Conservation (phyloP, 2,888 invertebrate genomes). For the Gastracanthus pulcherrimus region DNA sequence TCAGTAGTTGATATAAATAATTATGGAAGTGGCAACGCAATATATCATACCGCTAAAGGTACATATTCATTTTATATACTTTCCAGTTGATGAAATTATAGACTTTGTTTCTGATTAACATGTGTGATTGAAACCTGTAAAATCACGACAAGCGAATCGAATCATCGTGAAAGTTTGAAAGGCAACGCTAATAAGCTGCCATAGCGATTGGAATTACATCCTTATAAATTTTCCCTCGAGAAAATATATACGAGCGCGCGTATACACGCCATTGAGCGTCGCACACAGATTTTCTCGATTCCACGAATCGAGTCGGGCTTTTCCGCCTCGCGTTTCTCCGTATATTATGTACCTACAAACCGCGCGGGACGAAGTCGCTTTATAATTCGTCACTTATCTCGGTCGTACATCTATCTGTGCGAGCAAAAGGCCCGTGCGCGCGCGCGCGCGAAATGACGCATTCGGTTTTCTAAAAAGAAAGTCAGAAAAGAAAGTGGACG, state of each 20-base stretch:
- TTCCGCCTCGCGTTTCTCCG: constrained; percentile 3
- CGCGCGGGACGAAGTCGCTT: background rate
- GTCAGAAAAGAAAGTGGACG: constrained; percentile 51
- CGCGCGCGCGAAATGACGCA: constrained; percentile 29
- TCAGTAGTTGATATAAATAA: background rate
- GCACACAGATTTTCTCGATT: background rate
- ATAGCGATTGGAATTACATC: background rate
- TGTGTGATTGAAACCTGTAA: background rate
- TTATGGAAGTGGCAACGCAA: background rate
- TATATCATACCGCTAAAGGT: background rate
- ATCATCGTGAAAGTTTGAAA: constrained; percentile 3
- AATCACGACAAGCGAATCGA: too few relatives aligned
- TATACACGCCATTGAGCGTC: too few relatives aligned
- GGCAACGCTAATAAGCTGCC: background rate
- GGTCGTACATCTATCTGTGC: constrained; percentile 11
- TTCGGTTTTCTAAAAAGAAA: constrained; percentile 54
- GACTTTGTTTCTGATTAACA: background rate
- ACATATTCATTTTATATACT: background rate
- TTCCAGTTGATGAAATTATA: background rate
- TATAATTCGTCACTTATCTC: constrained; percentile 26
- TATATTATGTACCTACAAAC: background rate
- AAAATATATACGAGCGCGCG: background rate
- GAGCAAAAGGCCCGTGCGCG: background rate
- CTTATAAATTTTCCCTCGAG: background rate
- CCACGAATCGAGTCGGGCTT: background rate